phyloP scores from a whole-genome alignment of 1,140 invertebrate species.

The Drosophila sp. region DNA sequence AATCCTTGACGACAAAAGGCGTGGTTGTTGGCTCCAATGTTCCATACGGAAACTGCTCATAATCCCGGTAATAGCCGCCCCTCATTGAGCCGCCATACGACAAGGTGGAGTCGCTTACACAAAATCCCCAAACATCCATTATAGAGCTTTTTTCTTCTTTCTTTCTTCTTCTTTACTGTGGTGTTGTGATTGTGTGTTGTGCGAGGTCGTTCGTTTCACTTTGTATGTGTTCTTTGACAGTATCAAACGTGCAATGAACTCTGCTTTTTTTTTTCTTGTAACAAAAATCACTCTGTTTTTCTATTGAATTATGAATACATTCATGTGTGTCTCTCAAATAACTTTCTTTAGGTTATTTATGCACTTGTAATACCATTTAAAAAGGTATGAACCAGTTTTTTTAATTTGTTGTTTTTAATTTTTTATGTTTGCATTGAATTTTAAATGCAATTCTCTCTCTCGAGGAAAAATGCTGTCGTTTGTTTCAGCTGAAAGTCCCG shows the following conservation, averaged over 20 bases:
- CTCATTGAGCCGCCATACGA: slow-evolving; percentile 84
- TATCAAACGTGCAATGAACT: slow-evolving; percentile 73
- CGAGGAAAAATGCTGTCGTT: slow-evolving; percentile 27
- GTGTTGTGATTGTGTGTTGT: slow-evolving; percentile 49
- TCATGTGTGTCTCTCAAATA: slow-evolving; percentile 35
- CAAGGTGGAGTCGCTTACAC: slow-evolving; percentile 77
- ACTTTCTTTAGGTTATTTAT: slow-evolving; percentile 39
- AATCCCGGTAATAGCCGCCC: slow-evolving; percentile 83
- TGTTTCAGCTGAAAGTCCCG: slow-evolving; percentile 52
- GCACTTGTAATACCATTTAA: slow-evolving; percentile 54
- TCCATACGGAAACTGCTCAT: slow-evolving; percentile 83
- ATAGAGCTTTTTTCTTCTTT: slow-evolving; percentile 23
- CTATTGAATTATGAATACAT: not conserved
- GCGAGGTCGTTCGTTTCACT: slow-evolving; percentile 79
- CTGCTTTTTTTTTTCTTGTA: slow-evolving; percentile 9
- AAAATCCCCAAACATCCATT: slow-evolving; percentile 82
- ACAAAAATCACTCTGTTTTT: slow-evolving; percentile 43
- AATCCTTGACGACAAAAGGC: slow-evolving; percentile 70
- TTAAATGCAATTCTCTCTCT: slow-evolving; percentile 39
- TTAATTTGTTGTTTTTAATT: slow-evolving; percentile 1
- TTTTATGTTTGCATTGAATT: slow-evolving; percentile 52
- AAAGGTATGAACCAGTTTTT: slow-evolving; percentile 55
- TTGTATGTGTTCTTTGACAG: slow-evolving; percentile 49
- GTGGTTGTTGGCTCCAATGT: slow-evolving; percentile 62
- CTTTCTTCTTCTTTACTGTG: slow-evolving; percentile 21